Base-by-base conservation (phyloP, 2,888 invertebrate species). In the Diarsia brunnea region DNA sequence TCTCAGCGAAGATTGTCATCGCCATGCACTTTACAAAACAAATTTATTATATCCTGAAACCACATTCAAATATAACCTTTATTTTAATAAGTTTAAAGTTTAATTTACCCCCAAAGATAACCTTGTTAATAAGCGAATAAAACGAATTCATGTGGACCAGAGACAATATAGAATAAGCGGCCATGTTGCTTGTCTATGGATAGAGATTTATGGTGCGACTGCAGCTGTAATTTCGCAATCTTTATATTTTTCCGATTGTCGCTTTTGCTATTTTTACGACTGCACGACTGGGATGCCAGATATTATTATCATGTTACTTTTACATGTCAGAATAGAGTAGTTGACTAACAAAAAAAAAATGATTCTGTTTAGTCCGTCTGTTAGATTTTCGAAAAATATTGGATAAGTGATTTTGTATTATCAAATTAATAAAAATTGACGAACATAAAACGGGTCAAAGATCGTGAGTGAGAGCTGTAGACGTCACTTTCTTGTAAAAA, bases 131-230 rank as follows among this genome's bases (percentile, higher is more conserved):
- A 88, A 84, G 85, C 71, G 49, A 87, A 84, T 86, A 87, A 89
- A 91, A 92, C 91, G 87, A 89, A 91, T 90, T 89, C 89, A 87
- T 86, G 89, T 92, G 92, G 90, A 87, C 91, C 93, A 95, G 88
- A 94, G 94, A 95, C 95, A 95, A 95, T 94, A 93, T 93, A 95
- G 92, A 94, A 92, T 91, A 90, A 89, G 90, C 93, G 93, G 93
- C 93, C 93, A 92, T 95, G 95, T 95, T 91, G 89, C 92, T 93
- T 95, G 95, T 95, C 95, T 95, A 94, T 94, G 93, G 87, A 84
- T 85, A 89, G 90, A 91, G 93, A 95, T 95, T 95, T 95, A 95
- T 94, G 89, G 94, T 89, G 89, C 84, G 84, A 88, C 88, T 86
- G 88, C 89, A 89, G 89, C 92, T 91, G 92, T 93, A 93, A 94